Conservation (phyloP, 2,113 vertebrate genomes). For the Lepisosteus osseus region DNA sequence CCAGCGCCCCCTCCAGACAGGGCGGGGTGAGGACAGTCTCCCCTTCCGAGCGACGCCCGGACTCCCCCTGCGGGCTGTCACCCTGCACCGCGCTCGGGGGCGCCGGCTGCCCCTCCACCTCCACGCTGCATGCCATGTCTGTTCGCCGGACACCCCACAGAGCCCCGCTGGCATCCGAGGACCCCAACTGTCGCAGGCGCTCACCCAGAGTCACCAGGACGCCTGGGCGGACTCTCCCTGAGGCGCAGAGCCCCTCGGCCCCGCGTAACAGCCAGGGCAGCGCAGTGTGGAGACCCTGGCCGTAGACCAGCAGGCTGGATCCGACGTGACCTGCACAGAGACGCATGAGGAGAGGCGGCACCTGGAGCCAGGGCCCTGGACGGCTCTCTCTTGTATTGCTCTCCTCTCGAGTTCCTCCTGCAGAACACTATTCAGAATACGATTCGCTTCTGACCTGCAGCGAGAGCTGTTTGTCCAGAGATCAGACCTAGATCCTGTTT, state of each 20-base stretch:
- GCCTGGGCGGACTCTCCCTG: neutral
- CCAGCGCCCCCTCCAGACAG: neutral
- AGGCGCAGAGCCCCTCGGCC: slow-evolving; percentile 9
- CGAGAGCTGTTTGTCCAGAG: too few species aligned
- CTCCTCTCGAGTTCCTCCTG: too few species aligned
- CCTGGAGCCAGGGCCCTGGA: too few species aligned
- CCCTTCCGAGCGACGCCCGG: slow-evolving; percentile 12
- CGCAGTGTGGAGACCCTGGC: slow-evolving; percentile 49
- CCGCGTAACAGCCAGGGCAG: neutral
- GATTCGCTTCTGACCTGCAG: too few species aligned
- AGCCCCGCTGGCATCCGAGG: slow-evolving; percentile 6
- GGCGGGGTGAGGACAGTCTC: neutral
- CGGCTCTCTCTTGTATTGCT: too few species aligned
- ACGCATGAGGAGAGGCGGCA: too few species aligned
- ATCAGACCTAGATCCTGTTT: too few species aligned
- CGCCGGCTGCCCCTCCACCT: neutral
- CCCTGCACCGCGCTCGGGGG: neutral
- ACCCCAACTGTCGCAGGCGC: neutral
- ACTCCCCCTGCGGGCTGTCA: neutral
- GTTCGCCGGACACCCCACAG: neutral
- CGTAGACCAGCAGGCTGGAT: slow-evolving; percentile 18
- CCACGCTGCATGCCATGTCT: too few species aligned
- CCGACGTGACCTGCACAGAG: too few species aligned
- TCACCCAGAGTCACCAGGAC: slow-evolving; percentile 14
- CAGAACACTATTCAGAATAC: too few species aligned